Conservation (phyloP, 2,888 invertebrate genomes). For the Stenurella melanura region DNA sequence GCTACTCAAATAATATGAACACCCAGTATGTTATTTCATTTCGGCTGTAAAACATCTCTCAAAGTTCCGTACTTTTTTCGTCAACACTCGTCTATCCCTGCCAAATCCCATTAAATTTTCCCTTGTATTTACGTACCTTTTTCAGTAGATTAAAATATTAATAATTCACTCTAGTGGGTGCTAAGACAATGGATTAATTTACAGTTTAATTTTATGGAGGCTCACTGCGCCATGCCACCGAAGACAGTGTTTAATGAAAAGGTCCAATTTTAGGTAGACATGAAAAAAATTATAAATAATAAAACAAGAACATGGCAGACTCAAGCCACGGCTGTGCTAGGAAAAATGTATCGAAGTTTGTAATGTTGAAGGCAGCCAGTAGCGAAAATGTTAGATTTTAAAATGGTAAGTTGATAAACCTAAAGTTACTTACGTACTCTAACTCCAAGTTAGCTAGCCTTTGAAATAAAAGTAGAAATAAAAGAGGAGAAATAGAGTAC, state of each 20-base stretch:
- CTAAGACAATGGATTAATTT: conserved; percentile 30
- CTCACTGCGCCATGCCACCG: not conserved
- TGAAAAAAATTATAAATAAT: too few relatives aligned
- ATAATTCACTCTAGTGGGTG: conserved; percentile 24
- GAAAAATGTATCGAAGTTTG: too few relatives aligned
- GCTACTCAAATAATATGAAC: not conserved
- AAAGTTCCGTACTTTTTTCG: not conserved
- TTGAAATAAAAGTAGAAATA: too few relatives aligned
- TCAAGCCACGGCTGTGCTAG: too few relatives aligned
- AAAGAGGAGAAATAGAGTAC: too few relatives aligned
- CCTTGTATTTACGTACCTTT: conserved; percentile 18
- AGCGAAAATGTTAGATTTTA: too few relatives aligned
- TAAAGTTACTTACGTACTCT: too few relatives aligned
- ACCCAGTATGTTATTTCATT: not conserved
- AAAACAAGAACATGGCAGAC: too few relatives aligned
- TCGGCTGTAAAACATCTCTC: not conserved
- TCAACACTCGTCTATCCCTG: not conserved
- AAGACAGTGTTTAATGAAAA: conserved; percentile 22
- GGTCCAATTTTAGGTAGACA: not conserved
- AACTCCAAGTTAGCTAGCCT: too few relatives aligned
- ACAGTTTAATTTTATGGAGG: conserved; percentile 5
- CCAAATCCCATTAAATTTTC: conserved; percentile 4
- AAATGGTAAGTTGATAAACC: too few relatives aligned
- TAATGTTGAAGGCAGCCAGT: too few relatives aligned
- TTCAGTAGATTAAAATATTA: conserved; percentile 29